A percentile compares a stretch with the other conserved stretches of the same genome.
phyloP scores from a whole-genome alignment of 2,888 invertebrate genomes.

The Cryptosula pallasiana region DNA sequence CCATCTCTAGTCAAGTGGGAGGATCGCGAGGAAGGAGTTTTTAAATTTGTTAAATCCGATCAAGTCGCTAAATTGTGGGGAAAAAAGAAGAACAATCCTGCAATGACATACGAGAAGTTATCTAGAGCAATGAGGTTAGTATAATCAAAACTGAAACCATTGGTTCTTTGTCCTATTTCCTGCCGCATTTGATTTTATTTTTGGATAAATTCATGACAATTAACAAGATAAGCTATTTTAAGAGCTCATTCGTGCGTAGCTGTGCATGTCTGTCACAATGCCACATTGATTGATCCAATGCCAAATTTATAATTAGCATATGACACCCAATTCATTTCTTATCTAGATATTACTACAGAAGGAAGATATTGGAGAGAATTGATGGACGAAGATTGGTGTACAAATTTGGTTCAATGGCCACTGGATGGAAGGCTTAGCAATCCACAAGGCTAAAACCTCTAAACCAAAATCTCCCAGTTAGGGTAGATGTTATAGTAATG shows the following conservation, averaged over 20 bases:
- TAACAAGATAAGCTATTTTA: too few relatives aligned
- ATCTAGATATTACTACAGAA: conserved; percentile 46
- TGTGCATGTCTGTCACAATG: too few relatives aligned
- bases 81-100: conserved; percentile 73
- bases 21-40: conserved; percentile 74
- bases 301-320: too few relatives aligned
- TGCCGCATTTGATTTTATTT: too few relatives aligned
- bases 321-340: too few relatives aligned
- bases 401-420: conserved; percentile 62
- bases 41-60: conserved; percentile 80
- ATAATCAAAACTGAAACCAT: too few relatives aligned
- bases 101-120: conserved; percentile 89
- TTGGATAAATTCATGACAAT: too few relatives aligned
- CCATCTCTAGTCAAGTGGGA: conserved; percentile 84
- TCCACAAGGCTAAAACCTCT: not conserved
- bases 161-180: too few relatives aligned
- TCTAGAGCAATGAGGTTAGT: conserved; percentile 77
- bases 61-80: conserved; percentile 84
- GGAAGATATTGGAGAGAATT: conserved; percentile 44
- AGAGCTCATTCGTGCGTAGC: too few relatives aligned
- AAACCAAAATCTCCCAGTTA: conserved; percentile 23
- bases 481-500: conserved; percentile 22
- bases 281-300: too few relatives aligned
- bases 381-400: conserved; percentile 45
- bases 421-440: conserved; percentile 61